Conservation (phyloP, 2,888 invertebrate genomes). For the Dascillus cervinus region DNA sequence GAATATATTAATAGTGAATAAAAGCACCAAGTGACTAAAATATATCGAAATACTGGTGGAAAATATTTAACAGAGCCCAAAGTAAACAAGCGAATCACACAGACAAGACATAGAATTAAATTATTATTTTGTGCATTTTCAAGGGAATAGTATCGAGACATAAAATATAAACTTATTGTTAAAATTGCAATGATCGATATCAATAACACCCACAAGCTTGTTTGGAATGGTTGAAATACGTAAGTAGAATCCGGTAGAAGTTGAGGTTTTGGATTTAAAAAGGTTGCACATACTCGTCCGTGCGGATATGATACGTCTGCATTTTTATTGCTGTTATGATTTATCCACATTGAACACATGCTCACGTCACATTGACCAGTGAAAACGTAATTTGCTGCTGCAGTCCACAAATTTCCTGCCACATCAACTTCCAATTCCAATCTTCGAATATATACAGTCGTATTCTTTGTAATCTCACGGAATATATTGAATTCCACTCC, state of each 20-base stretch:
- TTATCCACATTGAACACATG: background rate
- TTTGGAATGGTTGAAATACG: slow-evolving; percentile 9
- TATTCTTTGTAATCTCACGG: background rate
- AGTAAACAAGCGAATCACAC: slow-evolving; percentile 2
- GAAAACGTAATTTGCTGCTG: background rate
- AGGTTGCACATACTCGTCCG: slow-evolving; percentile 17
- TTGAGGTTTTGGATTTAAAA: slow-evolving; percentile 18
- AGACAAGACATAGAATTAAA: slow-evolving; percentile 1
- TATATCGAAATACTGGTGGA: background rate
- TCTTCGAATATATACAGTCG: background rate
- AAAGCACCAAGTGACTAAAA: slow-evolving; percentile 6
- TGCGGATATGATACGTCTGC: slow-evolving; percentile 9
- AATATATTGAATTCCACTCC: background rate
- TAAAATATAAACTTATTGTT: background rate
- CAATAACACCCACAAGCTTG: slow-evolving; percentile 7
- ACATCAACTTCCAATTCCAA: background rate
- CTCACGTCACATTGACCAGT: background rate
- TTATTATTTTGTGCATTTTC: too few relatives aligned
- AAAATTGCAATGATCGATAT: background rate
- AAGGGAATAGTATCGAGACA: slow-evolving; percentile 7
- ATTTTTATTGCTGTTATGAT: too few relatives aligned
- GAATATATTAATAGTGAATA: slow-evolving; percentile 8
- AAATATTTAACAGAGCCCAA: slow-evolving; percentile 6
- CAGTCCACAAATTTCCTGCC: background rate
- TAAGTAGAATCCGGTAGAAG: slow-evolving; percentile 3